phyloP scores from a whole-genome alignment of 1,140 invertebrate genomes.

The Lordiphosa clarofinis region DNA sequence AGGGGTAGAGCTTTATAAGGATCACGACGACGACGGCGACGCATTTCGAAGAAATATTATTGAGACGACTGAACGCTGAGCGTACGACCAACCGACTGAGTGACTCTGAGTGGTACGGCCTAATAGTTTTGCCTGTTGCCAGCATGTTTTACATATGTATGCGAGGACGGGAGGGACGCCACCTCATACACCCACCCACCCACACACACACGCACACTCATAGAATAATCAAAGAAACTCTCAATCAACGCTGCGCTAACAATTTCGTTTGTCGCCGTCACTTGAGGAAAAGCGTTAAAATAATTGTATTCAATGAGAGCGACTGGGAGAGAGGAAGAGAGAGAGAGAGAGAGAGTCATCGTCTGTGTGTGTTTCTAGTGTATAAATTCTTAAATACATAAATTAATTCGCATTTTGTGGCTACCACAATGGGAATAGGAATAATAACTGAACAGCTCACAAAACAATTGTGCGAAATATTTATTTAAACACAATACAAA shows the following conservation, averaged over 20 bases:
- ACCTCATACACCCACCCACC: constrained; percentile 10
- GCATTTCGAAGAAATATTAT: constrained; percentile 47
- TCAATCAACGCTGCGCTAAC: constrained; percentile 68
- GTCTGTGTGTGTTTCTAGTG: constrained; percentile 14
- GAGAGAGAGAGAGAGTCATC: neutral
- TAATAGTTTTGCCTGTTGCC: constrained; percentile 53
- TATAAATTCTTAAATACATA: constrained; percentile 60
- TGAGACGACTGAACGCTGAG: constrained; percentile 27
- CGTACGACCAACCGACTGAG: constrained; percentile 7
- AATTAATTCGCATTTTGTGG: constrained; percentile 60
- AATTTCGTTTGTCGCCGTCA: constrained; percentile 60
- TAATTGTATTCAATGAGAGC: constrained; percentile 30
- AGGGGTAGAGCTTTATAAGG: constrained; percentile 56
- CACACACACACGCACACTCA: constrained; percentile 19
- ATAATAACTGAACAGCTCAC: constrained; percentile 11
- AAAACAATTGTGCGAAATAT: constrained; percentile 1
- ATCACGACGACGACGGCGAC: constrained; percentile 40
- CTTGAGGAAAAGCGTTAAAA: constrained; percentile 58
- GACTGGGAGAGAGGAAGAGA: constrained; percentile 20
- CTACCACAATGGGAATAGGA: constrained; percentile 18
- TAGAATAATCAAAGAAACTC: constrained; percentile 60
- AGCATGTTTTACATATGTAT: constrained; percentile 51
- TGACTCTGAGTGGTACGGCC: constrained; percentile 18
- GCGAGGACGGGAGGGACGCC: neutral
- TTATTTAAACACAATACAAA: neutral